Base-by-base conservation (phyloP, 2,888 invertebrate species). In the Leptopilina drosophilae region DNA sequence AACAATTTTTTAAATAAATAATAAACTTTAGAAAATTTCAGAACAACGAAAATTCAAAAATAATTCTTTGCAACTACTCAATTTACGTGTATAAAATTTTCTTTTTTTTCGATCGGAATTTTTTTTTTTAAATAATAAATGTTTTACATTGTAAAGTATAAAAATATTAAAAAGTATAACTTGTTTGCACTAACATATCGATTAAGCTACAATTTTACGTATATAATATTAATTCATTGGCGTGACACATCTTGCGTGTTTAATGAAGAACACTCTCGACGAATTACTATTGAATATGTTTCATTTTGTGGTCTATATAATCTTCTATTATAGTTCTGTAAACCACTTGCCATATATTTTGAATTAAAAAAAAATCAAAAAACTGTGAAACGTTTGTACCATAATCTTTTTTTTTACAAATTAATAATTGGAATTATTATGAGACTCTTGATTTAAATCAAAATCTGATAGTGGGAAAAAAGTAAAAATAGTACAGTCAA, bases 181-280 rank as follows among this genome's bases (percentile, higher is more conserved):
- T 33, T 9, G 7, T 73, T 73, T 59, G 9, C 33, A 59, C 26
- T 59, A 59, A 73, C 20, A 26, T 53, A 73, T 73, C 73, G 73
- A 73, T 73, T 40, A 11, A 56, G 56, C n/a, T 56, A 56, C 33
- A 33, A 56, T 73, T 56, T 73, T 11, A 15, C 1, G n/a, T n/a
- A 56, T 15, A 56, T 33, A 59, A 56, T 59, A 56, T 33, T 33
- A 73, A 56, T 73, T n/a, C n/a, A 73, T 33, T 59, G 73, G n/a
- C 56, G 33, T 59, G 73, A 73, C 73, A 73, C 56, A 73, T 53
- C 73, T 56, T 73, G 73, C 73, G 73, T 73, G 73, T 40, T 73
- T 56, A 15, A 59, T 59, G 40, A 33, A 59, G 56, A 73, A 59
- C 56, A 73, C 33, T 56, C 40, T 73, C 0, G 56, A 56, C 5